Percentiles rank a stretch among this genome's conserved stretches.
Conservation (phyloP, 2,113 vertebrate genomes). For the Anthoscopus minutus region DNA sequence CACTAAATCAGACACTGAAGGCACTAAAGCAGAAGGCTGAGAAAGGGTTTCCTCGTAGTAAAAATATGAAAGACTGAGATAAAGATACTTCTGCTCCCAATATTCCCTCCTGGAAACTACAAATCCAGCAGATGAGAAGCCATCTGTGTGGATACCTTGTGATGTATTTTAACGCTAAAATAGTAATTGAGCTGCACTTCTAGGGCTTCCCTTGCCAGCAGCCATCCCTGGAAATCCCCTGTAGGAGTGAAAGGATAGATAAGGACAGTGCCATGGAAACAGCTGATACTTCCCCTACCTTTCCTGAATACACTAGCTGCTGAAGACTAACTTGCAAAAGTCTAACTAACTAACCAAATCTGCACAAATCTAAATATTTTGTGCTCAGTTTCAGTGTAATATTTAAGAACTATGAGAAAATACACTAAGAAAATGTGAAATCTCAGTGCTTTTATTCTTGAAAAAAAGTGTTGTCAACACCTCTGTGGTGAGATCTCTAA, state of each 20-base stretch:
- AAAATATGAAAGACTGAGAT: conserved; percentile 42
- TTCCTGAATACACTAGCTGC: neutral
- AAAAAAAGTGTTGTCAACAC: neutral
- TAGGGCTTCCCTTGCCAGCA: conserved; percentile 49
- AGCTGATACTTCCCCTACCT: neutral
- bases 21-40: conserved; percentile 44
- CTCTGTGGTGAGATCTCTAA: neutral
- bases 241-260: conserved; percentile 52
- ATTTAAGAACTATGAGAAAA: neutral
- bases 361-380: neutral
- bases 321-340: neutral
- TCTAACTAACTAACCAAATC: neutral
- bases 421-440: neutral
- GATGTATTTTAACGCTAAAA: conserved; percentile 43
- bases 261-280: conserved; percentile 44
- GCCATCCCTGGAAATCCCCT: conserved; percentile 45
- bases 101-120: conserved; percentile 50
- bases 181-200: conserved; percentile 40
- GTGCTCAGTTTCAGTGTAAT: neutral
- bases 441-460: neutral
- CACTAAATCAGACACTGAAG: conserved; percentile 35
- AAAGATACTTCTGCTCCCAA: conserved; percentile 37
- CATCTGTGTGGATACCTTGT: conserved; percentile 62
- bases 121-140: conserved; percentile 57
- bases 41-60: conserved; percentile 35